Evolutionary conservation across 2,888 invertebrate species (phyloP).

Genomic region (Scaptomyza caliginosa): DNA sequence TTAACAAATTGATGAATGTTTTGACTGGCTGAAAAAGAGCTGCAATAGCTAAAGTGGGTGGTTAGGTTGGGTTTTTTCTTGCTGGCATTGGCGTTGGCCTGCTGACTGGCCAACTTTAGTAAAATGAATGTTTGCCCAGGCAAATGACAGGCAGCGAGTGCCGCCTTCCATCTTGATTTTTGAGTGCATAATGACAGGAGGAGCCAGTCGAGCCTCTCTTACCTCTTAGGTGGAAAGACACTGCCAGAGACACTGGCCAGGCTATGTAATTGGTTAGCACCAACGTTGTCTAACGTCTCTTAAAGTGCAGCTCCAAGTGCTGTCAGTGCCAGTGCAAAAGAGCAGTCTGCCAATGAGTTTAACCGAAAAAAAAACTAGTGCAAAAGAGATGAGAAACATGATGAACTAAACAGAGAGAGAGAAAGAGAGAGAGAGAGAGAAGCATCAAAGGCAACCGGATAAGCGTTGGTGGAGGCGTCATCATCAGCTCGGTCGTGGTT

Average conservation of each 20-base stretch:
- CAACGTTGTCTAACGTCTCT: constrained; percentile 26
- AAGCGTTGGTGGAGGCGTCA: constrained; percentile 45
- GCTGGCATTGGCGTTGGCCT: constrained; percentile 14
- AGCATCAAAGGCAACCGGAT: constrained; percentile 58
- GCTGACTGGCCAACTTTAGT: constrained; percentile 66
- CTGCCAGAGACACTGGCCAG: constrained; percentile 18
- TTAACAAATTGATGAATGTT: constrained; percentile 76
- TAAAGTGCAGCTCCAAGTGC: constrained; percentile 48
- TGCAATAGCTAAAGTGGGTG: constrained; percentile 4
- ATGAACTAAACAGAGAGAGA: not conserved
- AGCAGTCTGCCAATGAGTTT: constrained; percentile 19
- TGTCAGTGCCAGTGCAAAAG: constrained; percentile 48
- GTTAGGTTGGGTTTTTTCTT: not conserved
- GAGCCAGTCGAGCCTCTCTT: constrained; percentile 1
- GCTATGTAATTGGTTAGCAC: constrained; percentile 67
- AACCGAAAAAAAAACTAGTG: constrained; percentile 10
- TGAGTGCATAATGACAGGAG: constrained; percentile 76
- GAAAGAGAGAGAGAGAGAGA: constrained; percentile 1
- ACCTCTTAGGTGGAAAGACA: not conserved
- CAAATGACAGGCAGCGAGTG: constrained; percentile 74
- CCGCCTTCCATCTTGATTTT: constrained; percentile 75
- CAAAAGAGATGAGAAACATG: constrained; percentile 3
- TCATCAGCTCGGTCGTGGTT: constrained; percentile 49
- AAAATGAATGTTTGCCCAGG: constrained; percentile 74
- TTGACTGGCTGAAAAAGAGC: constrained; percentile 13